Percentiles rank a stretch among this genome's conserved stretches.
phyloP scores from a whole-genome alignment of 2,888 invertebrate species.

The Iphiclides podalirius region DNA sequence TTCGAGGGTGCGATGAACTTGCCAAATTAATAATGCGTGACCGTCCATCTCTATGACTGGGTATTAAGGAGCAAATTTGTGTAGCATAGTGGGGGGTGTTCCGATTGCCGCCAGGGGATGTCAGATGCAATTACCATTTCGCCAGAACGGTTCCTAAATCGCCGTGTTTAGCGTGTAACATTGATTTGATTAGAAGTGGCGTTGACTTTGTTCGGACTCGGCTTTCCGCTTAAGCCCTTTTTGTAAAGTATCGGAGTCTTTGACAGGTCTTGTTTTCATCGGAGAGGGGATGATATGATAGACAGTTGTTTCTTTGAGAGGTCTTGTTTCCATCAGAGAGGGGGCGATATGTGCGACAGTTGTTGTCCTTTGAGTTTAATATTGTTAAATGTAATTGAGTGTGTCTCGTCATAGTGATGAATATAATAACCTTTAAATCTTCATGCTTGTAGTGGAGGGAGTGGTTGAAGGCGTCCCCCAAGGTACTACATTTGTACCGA shows the following conservation, averaged over 20 bases:
- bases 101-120: constrained; percentile 30
- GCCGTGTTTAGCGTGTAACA: constrained; percentile 32
- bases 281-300: no score
- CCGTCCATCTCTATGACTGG: constrained; percentile 27
- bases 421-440: no score
- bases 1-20: constrained; percentile 32
- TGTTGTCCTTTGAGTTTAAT: no score
- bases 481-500: no score
- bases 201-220: not conserved
- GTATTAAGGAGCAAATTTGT: constrained; percentile 31
- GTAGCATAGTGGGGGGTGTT: constrained; percentile 14
- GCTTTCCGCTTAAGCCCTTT: not conserved
- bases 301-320: no score
- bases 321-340: no score
- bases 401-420: no score
- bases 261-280: not conserved
- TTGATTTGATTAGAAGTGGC: constrained; percentile 31
- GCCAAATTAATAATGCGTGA: constrained; percentile 26
- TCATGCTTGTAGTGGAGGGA: no score
- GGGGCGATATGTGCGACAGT: no score
- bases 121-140: constrained; percentile 36
- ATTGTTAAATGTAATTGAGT: no score
- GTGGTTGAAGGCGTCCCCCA: no score
- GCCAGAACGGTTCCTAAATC: constrained; percentile 30
- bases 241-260: not conserved